Base-by-base conservation (phyloP, 2,113 vertebrate genomes). In the Porphyrio hochstetteri region DNA sequence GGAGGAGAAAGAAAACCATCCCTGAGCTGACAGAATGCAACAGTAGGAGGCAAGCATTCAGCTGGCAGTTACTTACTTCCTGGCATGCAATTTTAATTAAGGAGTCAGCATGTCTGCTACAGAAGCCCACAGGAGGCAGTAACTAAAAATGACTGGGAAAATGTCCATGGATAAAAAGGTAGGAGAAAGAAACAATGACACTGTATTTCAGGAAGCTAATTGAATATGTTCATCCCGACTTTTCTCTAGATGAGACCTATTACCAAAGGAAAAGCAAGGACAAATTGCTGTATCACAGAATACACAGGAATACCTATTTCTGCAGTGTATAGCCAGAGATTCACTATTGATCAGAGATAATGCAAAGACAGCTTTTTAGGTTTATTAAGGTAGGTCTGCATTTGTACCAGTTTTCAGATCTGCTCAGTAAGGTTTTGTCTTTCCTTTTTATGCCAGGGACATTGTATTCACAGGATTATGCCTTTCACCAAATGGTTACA, bases 1-100 rank as follows among this genome's bases (percentile, higher is more conserved):
- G 83, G 60, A 84, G 81, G 94, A 92, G 86, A 92, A 95, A 82
- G 44, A 83, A 87, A 95, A 69, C 83, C 67, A 82, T 91, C 88
- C 67, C 53, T 55, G 40, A 94, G 88, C 95, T 95, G 96, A 97
- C 97, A 98, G 97, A 96, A 98, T 97, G 95, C 89, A 97, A 96
- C 96, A 82, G 64, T 89, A 92, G 95, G 97, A 97, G 95, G 96
- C 86, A 96, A 97, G 95, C 69, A 95, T 97, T 97, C 97, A 97
- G 90, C 84, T 97, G 97, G 93, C 96, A 94, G 94, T 94, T 88
- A 67, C 95, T 96, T 97, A 88, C 96, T 97, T 97, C 97, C 95
- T 97, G 97, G 96, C 95, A 97, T 96, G 94, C 94, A 96, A 94
- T 97, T 97, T 97, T 98, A 98, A 98, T 98, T 98, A 97, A 97